Evolutionary conservation across 2,888 invertebrate genomes (phyloP).

Genomic region (Drosophila cognata): DNA sequence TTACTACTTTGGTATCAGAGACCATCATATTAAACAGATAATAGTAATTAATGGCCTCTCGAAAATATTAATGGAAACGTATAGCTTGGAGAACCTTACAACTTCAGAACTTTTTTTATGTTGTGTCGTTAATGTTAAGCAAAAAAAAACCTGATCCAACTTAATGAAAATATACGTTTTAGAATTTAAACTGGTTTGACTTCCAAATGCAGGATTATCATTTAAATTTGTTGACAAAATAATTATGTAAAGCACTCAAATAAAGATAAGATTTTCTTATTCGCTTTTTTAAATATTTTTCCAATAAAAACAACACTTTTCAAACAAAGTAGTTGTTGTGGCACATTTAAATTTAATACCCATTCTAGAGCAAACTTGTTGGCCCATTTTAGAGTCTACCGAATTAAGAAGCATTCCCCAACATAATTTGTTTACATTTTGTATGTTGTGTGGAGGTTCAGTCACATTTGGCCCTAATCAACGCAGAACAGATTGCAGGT

Average conservation of each 20-base stretch:
- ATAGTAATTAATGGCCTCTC: neutral
- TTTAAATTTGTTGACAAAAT: neutral
- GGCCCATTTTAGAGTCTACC: slow-evolving; percentile 28
- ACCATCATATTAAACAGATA: neutral
- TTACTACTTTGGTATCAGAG: slow-evolving; percentile 11
- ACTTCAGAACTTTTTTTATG: neutral
- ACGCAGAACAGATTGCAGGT: slow-evolving; percentile 63
- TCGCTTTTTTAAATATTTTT: neutral
- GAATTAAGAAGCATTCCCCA: slow-evolving; percentile 3
- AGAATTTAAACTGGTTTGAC: neutral
- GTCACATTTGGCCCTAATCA: slow-evolving; percentile 76
- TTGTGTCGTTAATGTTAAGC: neutral
- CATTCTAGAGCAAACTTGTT: slow-evolving; percentile 25
- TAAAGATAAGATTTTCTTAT: too few species aligned
- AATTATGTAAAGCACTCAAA: neutral
- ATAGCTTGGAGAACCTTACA: neutral
- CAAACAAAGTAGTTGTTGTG: neutral
- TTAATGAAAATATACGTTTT: neutral
- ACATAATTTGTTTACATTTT: slow-evolving; percentile 62
- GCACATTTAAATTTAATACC: slow-evolving; percentile 7
- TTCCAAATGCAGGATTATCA: neutral
- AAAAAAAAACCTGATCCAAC: neutral
- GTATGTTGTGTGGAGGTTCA: slow-evolving; percentile 49
- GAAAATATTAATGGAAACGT: neutral
- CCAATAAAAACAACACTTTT: neutral